Evolutionary conservation across 2,888 invertebrate species (phyloP), one percentile per base, ranked within the genome.

Genomic region (Ophioninae sp.): DNA sequence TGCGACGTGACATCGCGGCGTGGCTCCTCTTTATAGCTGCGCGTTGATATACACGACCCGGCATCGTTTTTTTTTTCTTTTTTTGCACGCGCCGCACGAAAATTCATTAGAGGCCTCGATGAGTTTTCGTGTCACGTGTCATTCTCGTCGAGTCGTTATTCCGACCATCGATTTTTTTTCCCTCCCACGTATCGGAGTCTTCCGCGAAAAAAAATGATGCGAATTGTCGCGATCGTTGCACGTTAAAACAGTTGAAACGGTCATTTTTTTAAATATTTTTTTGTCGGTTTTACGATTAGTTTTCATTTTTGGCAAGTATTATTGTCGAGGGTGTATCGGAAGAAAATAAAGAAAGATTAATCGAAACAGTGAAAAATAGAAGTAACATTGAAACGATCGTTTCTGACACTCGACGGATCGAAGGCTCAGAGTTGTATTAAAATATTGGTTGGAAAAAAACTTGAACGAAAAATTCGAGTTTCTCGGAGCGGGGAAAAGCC

Each of bases 11-110:
- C 85, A 74, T 76, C 72, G 78, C 64, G 74, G 74, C 44, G 79
- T 67, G 70, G 73, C 64, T 61, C 17, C 70, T 83, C 84, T 86
- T 86, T 87, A 81, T 87, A 83, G 78, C 75, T 59, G 62, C 86
- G 64, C 70, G 69, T 44, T 70, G 56, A 67, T 44, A 67, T 69
- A 79, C 68, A 62, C 64, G 57, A 72, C 64, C 37, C 57, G 30
- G 41, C 39, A 17, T 64, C 23, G 20, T 23, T 39, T 56, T 62
- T 75, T 70, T 70, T 61, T 57, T 61, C 39, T n/a, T n/a, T n/a
- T n/a, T n/a, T n/a, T n/a, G 41, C 61, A 61, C 68, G 23, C 75
- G 39, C 77, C 59, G 59, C 68, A 72, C 70, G 72, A 72, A 72
- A 79, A 65, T 67, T 73, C 61, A 68, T 73, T 50, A 61, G 50